Evolutionary conservation across 2,113 vertebrate genomes (phyloP).

Genomic region (Zosterops japonicus): DNA sequence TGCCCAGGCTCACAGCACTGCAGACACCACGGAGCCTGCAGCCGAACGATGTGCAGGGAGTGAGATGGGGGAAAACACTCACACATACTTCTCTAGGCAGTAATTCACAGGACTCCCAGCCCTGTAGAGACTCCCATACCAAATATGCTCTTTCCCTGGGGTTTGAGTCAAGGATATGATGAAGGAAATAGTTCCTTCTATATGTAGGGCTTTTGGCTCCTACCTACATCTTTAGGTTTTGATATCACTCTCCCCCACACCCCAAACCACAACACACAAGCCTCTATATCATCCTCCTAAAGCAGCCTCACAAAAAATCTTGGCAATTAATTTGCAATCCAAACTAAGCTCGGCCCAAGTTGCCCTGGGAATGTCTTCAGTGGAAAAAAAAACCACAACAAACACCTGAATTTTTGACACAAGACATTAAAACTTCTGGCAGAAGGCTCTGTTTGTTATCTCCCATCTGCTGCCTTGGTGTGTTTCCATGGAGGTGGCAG

Average conservation of each 20-base stretch:
- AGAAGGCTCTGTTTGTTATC: conserved; percentile 7
- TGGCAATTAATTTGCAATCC: background rate
- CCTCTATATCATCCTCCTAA: background rate
- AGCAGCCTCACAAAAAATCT: background rate
- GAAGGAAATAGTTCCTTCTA: background rate
- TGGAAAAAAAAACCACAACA: background rate
- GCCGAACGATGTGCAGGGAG: background rate
- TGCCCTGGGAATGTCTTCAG: background rate
- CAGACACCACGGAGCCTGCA: background rate
- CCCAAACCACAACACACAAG: background rate
- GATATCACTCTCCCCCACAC: background rate
- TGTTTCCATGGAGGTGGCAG: background rate
- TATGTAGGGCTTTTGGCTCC: background rate
- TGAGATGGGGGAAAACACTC: background rate
- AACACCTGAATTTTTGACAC: background rate
- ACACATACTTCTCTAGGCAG: background rate
- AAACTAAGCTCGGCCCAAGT: background rate
- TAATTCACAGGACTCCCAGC: conserved; percentile 3
- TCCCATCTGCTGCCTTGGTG: conserved; percentile 40
- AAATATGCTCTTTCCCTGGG: background rate
- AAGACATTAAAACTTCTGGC: background rate
- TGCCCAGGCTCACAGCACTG: background rate
- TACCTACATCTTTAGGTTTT: background rate
- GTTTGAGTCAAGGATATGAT: background rate
- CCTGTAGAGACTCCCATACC: background rate